These are phyloP conservation scores for Urocolius indicus DNA, from an alignment of 2,113 vertebrate species.

Conservation along the genomic window DNA sequence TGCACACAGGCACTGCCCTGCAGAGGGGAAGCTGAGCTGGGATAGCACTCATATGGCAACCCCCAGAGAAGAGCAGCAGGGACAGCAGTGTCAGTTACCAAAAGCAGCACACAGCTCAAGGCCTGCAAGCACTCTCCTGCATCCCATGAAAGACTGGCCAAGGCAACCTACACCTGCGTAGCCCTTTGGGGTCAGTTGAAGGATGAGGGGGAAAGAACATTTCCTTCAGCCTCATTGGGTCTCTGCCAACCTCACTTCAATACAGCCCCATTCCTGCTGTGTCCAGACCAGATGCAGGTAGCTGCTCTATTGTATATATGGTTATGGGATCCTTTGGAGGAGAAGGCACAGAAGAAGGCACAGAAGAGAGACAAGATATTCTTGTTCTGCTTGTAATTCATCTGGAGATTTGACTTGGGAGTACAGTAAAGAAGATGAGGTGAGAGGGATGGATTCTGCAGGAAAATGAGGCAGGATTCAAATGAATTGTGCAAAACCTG, in stretches of 20 bases:
- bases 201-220: background rate
- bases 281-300: background rate
- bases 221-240: background rate
- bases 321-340: background rate
- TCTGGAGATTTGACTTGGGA: background rate
- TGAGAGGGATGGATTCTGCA: background rate
- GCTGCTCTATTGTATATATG: background rate
- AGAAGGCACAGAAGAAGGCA: background rate
- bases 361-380: background rate
- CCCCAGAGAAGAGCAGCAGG: background rate
- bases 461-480: background rate
- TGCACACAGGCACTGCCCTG: fast-evolving
- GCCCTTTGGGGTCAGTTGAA: background rate
- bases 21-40: background rate
- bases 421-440: background rate
- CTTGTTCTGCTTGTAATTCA: background rate
- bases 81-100: background rate
- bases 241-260: background rate
- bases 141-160: background rate
- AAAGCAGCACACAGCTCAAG: background rate
- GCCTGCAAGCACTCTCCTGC: background rate
- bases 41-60: background rate
- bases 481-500: slow-evolving; percentile 1
- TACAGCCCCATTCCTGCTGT: background rate
- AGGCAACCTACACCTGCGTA: background rate